A percentile compares a stretch with the other conserved stretches of the same genome.
phyloP scores from a whole-genome alignment of 1,140 invertebrate genomes.

The Adelges cooleyi region DNA sequence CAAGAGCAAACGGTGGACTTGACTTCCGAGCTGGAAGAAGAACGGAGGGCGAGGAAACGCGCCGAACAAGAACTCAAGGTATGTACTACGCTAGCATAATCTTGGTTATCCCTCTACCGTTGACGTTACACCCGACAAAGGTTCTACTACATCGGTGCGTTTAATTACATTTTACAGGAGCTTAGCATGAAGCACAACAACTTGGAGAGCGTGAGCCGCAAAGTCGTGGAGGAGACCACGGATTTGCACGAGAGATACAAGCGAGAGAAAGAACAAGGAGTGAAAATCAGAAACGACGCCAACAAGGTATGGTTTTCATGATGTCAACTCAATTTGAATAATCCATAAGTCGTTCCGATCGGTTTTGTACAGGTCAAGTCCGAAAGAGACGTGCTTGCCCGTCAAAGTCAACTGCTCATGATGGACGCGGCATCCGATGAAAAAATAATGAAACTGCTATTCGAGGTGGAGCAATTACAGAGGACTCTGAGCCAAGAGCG shows the following conservation, averaged over 20 bases:
- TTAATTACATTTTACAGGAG: conserved; percentile 41
- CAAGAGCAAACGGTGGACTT: conserved; percentile 46
- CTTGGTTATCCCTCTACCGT: too few relatives aligned
- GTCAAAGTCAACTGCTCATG: conserved; percentile 54
- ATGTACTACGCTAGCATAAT: too few relatives aligned
- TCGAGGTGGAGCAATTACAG: conserved; percentile 51
- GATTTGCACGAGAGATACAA: conserved; percentile 48
- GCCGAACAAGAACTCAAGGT: conserved; percentile 42
- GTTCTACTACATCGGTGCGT: too few relatives aligned
- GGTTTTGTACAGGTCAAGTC: conserved; percentile 44
- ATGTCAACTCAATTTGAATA: neutral
- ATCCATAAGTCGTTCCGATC: neutral
- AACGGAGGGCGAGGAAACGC: conserved; percentile 40
- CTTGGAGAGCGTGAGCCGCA: conserved; percentile 49
- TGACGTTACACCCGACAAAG: too few relatives aligned
- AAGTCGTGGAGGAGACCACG: conserved; percentile 51
- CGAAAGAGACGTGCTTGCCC: conserved; percentile 50
- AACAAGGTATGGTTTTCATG: conserved; percentile 36
- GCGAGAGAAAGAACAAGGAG: conserved; percentile 46
- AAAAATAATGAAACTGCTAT: conserved; percentile 43
- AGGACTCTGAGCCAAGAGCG: conserved; percentile 49
- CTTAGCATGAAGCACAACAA: conserved; percentile 46
- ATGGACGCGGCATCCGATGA: conserved; percentile 47
- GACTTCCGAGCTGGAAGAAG: conserved; percentile 45
- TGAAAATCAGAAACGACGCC: conserved; percentile 41